Evolutionary conservation across 53 echinoderm and acorn worm genomes (phyloP), one percentile per base, ranked within the genome.

Genomic region (Echinarachnius parma): DNA sequence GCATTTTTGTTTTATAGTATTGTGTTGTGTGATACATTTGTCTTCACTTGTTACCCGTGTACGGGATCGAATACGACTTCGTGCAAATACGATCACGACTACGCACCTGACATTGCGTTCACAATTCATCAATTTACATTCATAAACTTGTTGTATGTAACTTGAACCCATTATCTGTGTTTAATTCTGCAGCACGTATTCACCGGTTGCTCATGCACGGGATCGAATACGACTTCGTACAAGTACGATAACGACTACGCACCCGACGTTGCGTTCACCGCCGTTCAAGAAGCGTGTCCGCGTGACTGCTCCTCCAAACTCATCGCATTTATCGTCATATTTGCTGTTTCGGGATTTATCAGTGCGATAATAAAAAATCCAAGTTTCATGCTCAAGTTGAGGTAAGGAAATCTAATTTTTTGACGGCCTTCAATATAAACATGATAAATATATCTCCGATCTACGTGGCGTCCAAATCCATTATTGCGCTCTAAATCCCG

Each of bases 361-460:
- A 53, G 34, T 24, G 52, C 70, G 16, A 34, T 69, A 35, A 15
- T 69, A 21, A 69, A 69, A 34, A 69, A 69, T 53, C 70, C 70
- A 11, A 69, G 52, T 7, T 69, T 69, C 34, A 69, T 69, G 52
- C 53, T 69, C 4, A 69, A 69, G 25, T 19, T 69, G 21, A 69
- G 70, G 70, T 53, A 39, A 3, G 29, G n/a, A n/a, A n/a, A n/a
- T n/a, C n/a, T n/a, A n/a, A n/a, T n/a, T n/a, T n/a, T n/a, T n/a
- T n/a, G n/a, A n/a, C n/a, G n/a, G n/a, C n/a, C n/a, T n/a, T n/a
- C n/a, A n/a, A n/a, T n/a, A n/a, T n/a, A n/a, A n/a, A n/a, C n/a
- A n/a, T n/a, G n/a, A n/a, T n/a, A n/a, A n/a, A n/a, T n/a, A n/a
- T n/a, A n/a, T n/a, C n/a, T n/a, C n/a, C n/a, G n/a, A n/a, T n/a